These are phyloP conservation scores for Pedicia rivosa DNA, from an alignment of 2,888 invertebrate genomes.

Conservation along the genomic window DNA sequence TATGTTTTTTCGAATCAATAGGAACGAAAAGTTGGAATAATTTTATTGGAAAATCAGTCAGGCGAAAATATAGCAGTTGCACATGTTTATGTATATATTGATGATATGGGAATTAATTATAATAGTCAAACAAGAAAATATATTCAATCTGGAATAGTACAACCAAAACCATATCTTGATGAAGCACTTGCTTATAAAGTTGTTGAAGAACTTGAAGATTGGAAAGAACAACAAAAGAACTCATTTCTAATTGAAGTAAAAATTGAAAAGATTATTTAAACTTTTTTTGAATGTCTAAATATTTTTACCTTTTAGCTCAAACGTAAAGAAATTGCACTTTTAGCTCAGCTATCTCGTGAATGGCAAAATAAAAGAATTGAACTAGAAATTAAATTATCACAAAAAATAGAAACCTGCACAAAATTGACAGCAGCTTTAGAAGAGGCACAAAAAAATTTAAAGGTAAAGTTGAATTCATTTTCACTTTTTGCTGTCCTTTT, in stretches of 20 bases:
- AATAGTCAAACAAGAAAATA: constrained; percentile 11
- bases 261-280: background rate
- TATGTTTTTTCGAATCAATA: background rate
- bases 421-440: constrained; percentile 40
- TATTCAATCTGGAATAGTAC: background rate
- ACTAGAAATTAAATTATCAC: constrained; percentile 38
- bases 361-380: constrained; percentile 38
- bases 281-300: background rate
- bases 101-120: constrained; percentile 13
- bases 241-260: constrained; percentile 37
- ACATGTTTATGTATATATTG: constrained; percentile 12
- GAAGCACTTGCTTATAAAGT: constrained; percentile 33
- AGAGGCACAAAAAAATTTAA: constrained; percentile 13
- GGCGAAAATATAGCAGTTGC: constrained; percentile 13
- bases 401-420: constrained; percentile 44
- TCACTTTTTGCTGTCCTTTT: too few relatives aligned
- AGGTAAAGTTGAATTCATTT: constrained; percentile 8
- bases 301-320: too few relatives aligned
- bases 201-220: constrained; percentile 51
- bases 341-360: constrained; percentile 36
- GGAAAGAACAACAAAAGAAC: constrained; percentile 53
- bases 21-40: constrained; percentile 7
- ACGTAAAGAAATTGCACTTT: constrained; percentile 39
- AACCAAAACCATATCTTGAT: constrained; percentile 10
- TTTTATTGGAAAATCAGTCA: constrained; percentile 12